Evolutionary conservation across 2,113 vertebrate species (phyloP), one percentile per base, ranked within the genome.

Genomic region (Entelurus aequoreus): DNA sequence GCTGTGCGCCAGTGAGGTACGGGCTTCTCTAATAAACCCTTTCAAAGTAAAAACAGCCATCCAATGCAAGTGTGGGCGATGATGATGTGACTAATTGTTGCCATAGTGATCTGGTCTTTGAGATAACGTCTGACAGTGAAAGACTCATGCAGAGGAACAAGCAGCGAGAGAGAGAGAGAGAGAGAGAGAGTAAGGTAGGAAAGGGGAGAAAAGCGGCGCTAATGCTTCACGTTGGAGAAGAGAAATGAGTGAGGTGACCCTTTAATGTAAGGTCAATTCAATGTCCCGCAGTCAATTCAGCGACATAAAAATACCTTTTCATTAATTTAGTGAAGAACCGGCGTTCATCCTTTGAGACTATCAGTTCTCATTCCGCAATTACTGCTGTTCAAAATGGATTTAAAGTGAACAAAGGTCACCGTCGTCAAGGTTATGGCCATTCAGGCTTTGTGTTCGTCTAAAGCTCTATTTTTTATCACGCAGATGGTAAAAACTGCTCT

Each of bases 51-150:
- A 87, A 85, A 83, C 76, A 86, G 81, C 80, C 84, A 83, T 87
- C 82, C 84, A 82, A 84, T 36, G 65, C 70, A 38, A 80, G 82
- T 75, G 84, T 82, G 76, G 84, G 84, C 65, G 80, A 84, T 84
- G 85, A 83, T 62, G 80, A 84, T 83, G 83, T 84, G 86, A 86
- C 84, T 86, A 87, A 87, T 84, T 84, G 87, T 89, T 84, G 83
- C 87, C 84, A 89, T 88, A 86, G 87, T 83, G 84, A 88, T 82
- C 71, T 72, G 66, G 61, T 74, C 82, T 84, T 80, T 80, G 76
- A 81, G 83, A 84, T 84, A 86, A 71, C 67, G 64, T 82, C 78
- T 78, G 60, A 75, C 53, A 60, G 72, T 72, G 64, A 76, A 61
- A 6, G 37, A 65, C 68, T 53, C 5, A 35, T 48, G 46, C 8